Percentiles rank a stretch among this genome's conserved stretches.
These are phyloP conservation scores for Pyrocephalus nanus DNA, from an alignment of 2,797 vertebrate species.

Conservation along the genomic window DNA sequence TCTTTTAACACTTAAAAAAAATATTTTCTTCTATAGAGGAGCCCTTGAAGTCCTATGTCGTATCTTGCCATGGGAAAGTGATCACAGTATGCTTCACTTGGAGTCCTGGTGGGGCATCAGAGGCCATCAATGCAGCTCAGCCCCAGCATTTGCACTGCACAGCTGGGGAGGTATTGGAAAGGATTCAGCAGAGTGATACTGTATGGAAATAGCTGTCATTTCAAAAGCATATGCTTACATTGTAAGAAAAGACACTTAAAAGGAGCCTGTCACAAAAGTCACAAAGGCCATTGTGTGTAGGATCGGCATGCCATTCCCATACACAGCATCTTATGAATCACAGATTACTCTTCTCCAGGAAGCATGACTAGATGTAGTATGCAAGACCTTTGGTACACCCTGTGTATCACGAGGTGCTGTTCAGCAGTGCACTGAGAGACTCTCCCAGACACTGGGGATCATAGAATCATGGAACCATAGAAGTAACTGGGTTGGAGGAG, in stretches of 20 bases:
- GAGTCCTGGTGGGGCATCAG: not conserved
- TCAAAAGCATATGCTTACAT: not conserved
- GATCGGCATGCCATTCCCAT: not conserved
- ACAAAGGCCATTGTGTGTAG: not conserved
- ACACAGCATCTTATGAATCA: not conserved
- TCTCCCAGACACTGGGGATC: accelerated
- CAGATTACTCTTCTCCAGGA: not conserved
- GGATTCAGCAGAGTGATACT: not conserved
- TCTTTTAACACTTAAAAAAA: not conserved
- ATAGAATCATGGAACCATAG: too few relatives aligned
- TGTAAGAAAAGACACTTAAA: not conserved
- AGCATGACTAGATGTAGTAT: not conserved
- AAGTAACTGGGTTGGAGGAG: too few relatives aligned
- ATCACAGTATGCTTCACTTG: not conserved
- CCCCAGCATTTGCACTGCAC: not conserved
- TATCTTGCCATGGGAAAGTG: not conserved
- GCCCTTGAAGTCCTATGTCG: not conserved
- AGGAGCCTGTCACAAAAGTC: not conserved
- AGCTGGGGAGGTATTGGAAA: not conserved
- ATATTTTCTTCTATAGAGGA: not conserved
- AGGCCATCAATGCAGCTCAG: not conserved
- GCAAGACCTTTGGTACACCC: not conserved
- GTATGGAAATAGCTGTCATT: not conserved
- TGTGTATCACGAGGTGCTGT: accelerated
- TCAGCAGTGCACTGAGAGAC: not conserved